These are phyloP conservation scores for Shinisaurus crocodilurus DNA, from an alignment of 2,113 vertebrate species.

Conservation along the genomic window DNA sequence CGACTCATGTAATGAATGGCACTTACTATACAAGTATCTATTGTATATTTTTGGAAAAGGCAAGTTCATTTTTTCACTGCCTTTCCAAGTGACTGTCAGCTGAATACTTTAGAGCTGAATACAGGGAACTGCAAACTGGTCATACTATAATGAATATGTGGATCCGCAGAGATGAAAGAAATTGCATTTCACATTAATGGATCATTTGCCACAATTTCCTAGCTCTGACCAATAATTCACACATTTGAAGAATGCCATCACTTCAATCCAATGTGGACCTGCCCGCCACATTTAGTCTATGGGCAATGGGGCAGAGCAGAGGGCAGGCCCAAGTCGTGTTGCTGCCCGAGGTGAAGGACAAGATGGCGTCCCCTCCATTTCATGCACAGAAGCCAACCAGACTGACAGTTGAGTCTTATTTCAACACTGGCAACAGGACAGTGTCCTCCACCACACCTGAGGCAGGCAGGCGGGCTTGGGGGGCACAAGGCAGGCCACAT, in stretches of 20 bases:
- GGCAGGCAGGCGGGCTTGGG: too few species aligned
- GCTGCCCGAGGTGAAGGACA: neutral
- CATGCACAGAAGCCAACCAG: neutral
- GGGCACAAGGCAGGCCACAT: too few species aligned
- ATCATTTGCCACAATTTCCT: neutral
- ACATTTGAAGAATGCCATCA: neutral
- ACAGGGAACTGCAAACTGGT: neutral
- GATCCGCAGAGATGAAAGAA: neutral
- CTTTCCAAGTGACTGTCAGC: slow-evolving; percentile 29
- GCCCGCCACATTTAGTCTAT: neutral
- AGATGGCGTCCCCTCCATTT: neutral
- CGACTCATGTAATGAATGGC: neutral
- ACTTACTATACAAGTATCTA: slow-evolving; percentile 7
- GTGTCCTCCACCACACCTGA: too few species aligned
- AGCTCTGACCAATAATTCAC: neutral
- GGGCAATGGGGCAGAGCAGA: neutral
- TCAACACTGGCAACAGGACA: neutral
- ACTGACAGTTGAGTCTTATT: neutral
- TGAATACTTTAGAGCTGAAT: neutral
- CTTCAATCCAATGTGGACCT: neutral
- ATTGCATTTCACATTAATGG: neutral
- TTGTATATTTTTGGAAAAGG: neutral
- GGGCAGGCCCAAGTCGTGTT: too few species aligned
- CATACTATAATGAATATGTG: neutral
- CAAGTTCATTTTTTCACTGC: neutral